Percentiles rank a stretch among this genome's conserved stretches.
Conservation (phyloP, 2,797 vertebrate species). For the Gephyroberyx darwinii region DNA sequence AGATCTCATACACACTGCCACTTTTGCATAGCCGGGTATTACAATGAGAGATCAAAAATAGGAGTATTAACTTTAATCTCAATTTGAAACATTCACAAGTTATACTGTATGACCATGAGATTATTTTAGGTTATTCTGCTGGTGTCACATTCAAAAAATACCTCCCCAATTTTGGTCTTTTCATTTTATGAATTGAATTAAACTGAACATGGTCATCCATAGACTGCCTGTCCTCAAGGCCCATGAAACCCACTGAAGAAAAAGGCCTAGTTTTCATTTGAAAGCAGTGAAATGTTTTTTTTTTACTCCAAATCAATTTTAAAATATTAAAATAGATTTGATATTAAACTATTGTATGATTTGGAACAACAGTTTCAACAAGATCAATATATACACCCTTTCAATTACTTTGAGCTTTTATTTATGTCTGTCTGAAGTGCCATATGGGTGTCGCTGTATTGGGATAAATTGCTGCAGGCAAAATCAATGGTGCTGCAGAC, state of each 20-base stretch:
- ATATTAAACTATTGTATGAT: background rate
- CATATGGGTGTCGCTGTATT: background rate
- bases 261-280: constrained; percentile 7
- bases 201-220: background rate
- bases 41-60: constrained; percentile 3
- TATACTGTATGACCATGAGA: background rate
- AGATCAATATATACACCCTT: background rate
- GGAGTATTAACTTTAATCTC: background rate
- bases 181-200: constrained; percentile 10
- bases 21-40: background rate
- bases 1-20: constrained; percentile 25
- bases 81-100: background rate
- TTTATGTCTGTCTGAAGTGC: background rate
- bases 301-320: background rate
- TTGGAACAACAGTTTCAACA: background rate
- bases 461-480: background rate
- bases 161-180: background rate
- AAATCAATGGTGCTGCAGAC: background rate
- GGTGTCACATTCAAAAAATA: background rate
- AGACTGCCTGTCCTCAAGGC: background rate
- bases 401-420: background rate
- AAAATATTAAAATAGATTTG: background rate
- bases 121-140: background rate
- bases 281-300: no score
- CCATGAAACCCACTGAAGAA: constrained; percentile 21